A percentile compares a stretch with the other conserved stretches of the same genome.
These are phyloP conservation scores for Paedocypris micromegethes DNA, from an alignment of 2,797 vertebrate species.

Conservation along the genomic window DNA sequence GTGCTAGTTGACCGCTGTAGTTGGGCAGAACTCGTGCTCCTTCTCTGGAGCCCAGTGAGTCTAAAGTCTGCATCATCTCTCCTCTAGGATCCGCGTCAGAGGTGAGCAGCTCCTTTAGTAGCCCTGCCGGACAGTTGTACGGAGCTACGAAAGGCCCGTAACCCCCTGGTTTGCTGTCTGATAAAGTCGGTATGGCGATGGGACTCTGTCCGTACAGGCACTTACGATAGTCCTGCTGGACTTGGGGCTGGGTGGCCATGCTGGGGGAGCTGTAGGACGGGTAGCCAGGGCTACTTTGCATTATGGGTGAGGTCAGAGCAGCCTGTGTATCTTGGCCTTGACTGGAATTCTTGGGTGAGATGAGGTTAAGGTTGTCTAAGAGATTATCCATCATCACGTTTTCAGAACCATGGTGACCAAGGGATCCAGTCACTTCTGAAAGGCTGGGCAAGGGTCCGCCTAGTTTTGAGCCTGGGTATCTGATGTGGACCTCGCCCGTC, in stretches of 20 bases:
- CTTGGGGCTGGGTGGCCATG: constrained; percentile 67
- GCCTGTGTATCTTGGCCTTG: constrained; percentile 74
- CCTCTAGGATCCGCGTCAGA: constrained; percentile 78
- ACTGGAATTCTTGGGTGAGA: constrained; percentile 78
- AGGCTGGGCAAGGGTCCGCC: constrained; percentile 86
- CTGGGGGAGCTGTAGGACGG: constrained; percentile 73
- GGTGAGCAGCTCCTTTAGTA: constrained; percentile 88
- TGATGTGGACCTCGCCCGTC: constrained; percentile 78
- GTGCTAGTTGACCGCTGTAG: constrained; percentile 66
- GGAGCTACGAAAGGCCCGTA: constrained; percentile 76
- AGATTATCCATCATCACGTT: constrained; percentile 86
- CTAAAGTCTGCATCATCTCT: constrained; percentile 74
- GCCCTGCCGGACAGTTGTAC: constrained; percentile 79
- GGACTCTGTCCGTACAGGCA: constrained; percentile 79
- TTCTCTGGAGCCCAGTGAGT: constrained; percentile 67
- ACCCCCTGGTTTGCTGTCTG: constrained; percentile 73
- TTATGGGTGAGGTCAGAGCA: constrained; percentile 71
- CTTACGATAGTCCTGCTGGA: constrained; percentile 83
- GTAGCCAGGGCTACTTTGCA: constrained; percentile 76
- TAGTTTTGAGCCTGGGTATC: constrained; percentile 82
- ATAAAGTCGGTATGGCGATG: constrained; percentile 77
- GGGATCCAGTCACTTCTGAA: constrained; percentile 82
- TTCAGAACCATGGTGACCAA: constrained; percentile 62
- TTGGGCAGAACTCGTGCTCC: constrained; percentile 52
- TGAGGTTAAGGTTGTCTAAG: constrained; percentile 90